phyloP scores from a whole-genome alignment of 2,797 vertebrate genomes.

The Halcyon badia region DNA sequence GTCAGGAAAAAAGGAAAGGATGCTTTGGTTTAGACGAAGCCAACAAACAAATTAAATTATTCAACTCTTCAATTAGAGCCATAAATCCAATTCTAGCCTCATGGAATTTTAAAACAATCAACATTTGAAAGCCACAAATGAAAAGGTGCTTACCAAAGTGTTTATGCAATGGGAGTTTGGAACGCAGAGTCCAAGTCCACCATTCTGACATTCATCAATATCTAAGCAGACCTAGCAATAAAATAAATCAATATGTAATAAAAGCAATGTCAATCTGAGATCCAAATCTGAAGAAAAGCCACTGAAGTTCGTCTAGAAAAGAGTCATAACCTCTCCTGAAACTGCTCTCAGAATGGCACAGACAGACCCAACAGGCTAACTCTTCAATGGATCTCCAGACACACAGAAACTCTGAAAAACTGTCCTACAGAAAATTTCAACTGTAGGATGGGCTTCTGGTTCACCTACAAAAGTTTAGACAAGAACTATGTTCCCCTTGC shows the following conservation, averaged over 20 bases:
- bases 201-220: slow-evolving; percentile 91
- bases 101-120: neutral
- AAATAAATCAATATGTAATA: slow-evolving; percentile 7
- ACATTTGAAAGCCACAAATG: neutral
- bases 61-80: neutral
- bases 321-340: neutral
- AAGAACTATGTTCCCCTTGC: neutral
- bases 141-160: slow-evolving; percentile 87
- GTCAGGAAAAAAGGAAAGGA: neutral
- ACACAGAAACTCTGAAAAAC: neutral
- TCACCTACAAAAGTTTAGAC: neutral
- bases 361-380: neutral
- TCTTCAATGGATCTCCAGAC: neutral
- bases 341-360: neutral
- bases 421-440: neutral
- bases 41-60: neutral
- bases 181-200: slow-evolving; percentile 90
- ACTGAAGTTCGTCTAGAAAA: neutral
- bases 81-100: neutral
- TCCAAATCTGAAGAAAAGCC: neutral
- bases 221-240: slow-evolving; percentile 82
- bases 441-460: neutral
- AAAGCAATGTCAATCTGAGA: neutral
- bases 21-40: neutral
- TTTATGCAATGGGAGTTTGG: slow-evolving; percentile 94